phyloP scores from a whole-genome alignment of 2,797 vertebrate species.

The Myotis daubentonii region DNA sequence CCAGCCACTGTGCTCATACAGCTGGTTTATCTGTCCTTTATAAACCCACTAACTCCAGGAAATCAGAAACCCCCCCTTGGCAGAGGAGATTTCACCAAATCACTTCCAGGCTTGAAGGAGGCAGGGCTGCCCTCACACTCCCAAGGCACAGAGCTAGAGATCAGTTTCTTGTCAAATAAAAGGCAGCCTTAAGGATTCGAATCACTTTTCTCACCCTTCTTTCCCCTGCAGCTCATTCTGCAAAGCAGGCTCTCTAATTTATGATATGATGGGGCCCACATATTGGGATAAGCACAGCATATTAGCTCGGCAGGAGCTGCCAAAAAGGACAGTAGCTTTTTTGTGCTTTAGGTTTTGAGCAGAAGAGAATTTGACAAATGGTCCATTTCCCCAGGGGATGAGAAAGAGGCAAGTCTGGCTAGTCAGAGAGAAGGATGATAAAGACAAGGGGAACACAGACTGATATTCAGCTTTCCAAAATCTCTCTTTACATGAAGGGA shows the following conservation, averaged over 20 bases:
- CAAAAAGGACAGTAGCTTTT: conserved; percentile 58
- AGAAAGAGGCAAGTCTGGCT: background rate
- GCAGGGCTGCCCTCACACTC: background rate
- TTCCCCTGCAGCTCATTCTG: conserved; percentile 54
- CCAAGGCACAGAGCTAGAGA: conserved; percentile 26
- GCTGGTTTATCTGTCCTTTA: conserved; percentile 13
- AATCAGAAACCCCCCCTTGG: background rate
- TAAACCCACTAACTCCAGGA: conserved; percentile 20
- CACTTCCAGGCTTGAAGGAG: conserved; percentile 49
- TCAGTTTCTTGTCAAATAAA: conserved; percentile 43
- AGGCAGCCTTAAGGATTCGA: conserved; percentile 40
- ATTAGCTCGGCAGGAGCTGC: conserved; percentile 67
- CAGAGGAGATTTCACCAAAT: conserved; percentile 37
- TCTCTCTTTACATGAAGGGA: background rate
- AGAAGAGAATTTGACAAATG: conserved; percentile 64
- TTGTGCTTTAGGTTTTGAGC: conserved; percentile 57
- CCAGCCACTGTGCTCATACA: background rate
- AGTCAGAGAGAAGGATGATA: background rate
- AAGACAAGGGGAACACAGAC: background rate
- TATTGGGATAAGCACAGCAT: conserved; percentile 66
- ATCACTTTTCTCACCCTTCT: conserved; percentile 36
- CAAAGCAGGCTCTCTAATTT: conserved; percentile 60
- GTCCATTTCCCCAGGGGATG: background rate
- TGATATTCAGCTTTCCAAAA: background rate
- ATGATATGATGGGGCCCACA: conserved; percentile 36